Base-by-base conservation (phyloP, 2,113 vertebrate species). In the Scomber colias region DNA sequence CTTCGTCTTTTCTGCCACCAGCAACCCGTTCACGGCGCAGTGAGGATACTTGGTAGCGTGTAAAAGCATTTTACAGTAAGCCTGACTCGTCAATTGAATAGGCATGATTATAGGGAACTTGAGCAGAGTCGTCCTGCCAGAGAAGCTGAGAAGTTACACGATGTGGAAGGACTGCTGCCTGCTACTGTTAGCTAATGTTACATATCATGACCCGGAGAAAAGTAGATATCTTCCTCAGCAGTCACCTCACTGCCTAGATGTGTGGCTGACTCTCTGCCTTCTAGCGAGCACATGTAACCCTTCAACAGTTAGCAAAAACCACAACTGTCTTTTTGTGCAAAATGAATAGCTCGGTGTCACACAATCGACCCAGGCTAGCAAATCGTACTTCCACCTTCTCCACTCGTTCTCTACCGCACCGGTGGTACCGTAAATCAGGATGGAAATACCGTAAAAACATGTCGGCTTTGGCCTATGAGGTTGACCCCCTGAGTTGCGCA, bases 61-160 rank as follows among this genome's bases (percentile, higher is more conserved):
- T 50, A 99, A 92, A 57, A 99, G 90, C 97, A 99, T 98, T 81
- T 99, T 99, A 85, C 98, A 98, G 87, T 99, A 98, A 2, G 98
- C 97, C 88, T 99, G 97, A 0, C 97, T 98, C 14, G 97, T 98
- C 81, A 99, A 85, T 81, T 96, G 97, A 81, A 96, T 92, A 8
- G 94, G 93, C 90, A 96, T 97, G 92, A 95, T 97, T 64, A 61
- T 74, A 11, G n/a, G 21, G 17, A 60, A 56, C 35, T 62, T 7
- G 24, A 5, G 3, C 56, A 6, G 48, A 79, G 13, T 31, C 6
- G 31, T 55, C 6, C 67, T 59, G 55, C 5, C 59, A 15, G 44
- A 79, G 76, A 50, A 62, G 57, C 44, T 10, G 44, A 69, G 49
- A 46, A 17, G 64, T 75, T 84, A 21, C 45, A 53, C 57, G 72